phyloP scores from a whole-genome alignment of 2,888 invertebrate species.

The Pristionchus japonicus region DNA sequence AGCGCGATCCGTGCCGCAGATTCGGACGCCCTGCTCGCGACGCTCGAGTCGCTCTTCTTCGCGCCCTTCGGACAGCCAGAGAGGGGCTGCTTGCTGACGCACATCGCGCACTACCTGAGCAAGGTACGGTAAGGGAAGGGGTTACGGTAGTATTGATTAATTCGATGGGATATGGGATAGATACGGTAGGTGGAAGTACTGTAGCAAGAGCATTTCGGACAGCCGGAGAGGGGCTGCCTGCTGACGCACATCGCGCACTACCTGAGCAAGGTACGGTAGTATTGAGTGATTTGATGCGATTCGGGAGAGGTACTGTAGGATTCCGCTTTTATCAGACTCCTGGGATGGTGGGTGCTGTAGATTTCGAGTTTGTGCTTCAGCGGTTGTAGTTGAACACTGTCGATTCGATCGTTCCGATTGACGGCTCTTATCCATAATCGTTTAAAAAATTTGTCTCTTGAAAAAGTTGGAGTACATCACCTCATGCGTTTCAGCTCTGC shows the following conservation, averaged over 20 bases:
- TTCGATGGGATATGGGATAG: not conserved
- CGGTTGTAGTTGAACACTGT: too few relatives aligned
- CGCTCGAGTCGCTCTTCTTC: slow-evolving; percentile 65
- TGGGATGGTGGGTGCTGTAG: too few relatives aligned
- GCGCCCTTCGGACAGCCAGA: slow-evolving; percentile 56
- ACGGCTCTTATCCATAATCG: too few relatives aligned
- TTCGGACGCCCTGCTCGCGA: slow-evolving; percentile 62
- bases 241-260: slow-evolving; percentile 58
- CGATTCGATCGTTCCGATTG: too few relatives aligned
- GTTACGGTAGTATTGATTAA: too few relatives aligned
- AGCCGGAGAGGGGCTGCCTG: slow-evolving; percentile 51
- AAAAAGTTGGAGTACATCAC: too few relatives aligned
- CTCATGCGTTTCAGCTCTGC: too few relatives aligned
- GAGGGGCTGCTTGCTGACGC: slow-evolving; percentile 54
- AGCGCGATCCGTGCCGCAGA: slow-evolving; percentile 60
- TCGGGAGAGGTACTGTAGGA: too few relatives aligned
- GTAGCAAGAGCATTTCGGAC: not conserved
- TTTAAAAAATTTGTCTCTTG: too few relatives aligned
- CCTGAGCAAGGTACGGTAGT: slow-evolving; percentile 35
- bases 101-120: slow-evolving; percentile 58
- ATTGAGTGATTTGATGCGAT: too few relatives aligned
- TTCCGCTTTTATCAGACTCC: too few relatives aligned
- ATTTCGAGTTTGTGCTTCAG: too few relatives aligned
- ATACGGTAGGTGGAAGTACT: not conserved
- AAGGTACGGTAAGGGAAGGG: slow-evolving; percentile 49